Evolutionary conservation across 2,888 invertebrate species (phyloP), one percentile per base, ranked within the genome.

Genomic region (Clistopyga incitator): DNA sequence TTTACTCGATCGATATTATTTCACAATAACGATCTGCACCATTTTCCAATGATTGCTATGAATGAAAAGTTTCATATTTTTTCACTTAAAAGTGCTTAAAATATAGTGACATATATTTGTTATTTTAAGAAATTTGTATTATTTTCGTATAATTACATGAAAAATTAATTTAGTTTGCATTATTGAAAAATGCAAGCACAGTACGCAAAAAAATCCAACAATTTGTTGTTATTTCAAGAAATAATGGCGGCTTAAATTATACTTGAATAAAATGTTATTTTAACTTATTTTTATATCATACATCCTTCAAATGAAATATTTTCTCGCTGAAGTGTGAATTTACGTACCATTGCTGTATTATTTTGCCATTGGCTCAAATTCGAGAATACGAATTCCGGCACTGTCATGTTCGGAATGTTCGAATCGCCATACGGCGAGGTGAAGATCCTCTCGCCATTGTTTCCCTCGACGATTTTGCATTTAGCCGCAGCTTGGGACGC

Each of bases 391-490:
- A 88, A 91, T 52, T 93, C 92, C 6, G 88, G 85, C 0, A 92
- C 11, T 0, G 87, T 85, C 8, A 84, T 38, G 42, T 89, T 82
- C 0, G 88, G 87, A 42, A 86, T 84, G 0, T 85, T 80, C 4
- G 87, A 6, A 1, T 88, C 86, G 0, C 86, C 89, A 25, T 78
- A 84, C 0, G 87, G 84, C 4, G 92, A 90, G 20, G 82, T 25
- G 29, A 92, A 88, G 20, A 93, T 90, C 74, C 82, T 87, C 76
- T 91, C 92, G 0, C 91, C 92, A 52, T 91, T 92, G 25, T 85
- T 82, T 4, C 89, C 90, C 34, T 88, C 84, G 23, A 88, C 59
- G 45, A 90, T 77, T 67, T 85, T 87, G 29, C 72, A 79, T 76
- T 84, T 87, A 0, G 84, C 13, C 6, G 72, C 82, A 0, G 87